Conservation (phyloP, 37 sponge, comb jelly and placozoan species). For the Agelas oroides region DNA sequence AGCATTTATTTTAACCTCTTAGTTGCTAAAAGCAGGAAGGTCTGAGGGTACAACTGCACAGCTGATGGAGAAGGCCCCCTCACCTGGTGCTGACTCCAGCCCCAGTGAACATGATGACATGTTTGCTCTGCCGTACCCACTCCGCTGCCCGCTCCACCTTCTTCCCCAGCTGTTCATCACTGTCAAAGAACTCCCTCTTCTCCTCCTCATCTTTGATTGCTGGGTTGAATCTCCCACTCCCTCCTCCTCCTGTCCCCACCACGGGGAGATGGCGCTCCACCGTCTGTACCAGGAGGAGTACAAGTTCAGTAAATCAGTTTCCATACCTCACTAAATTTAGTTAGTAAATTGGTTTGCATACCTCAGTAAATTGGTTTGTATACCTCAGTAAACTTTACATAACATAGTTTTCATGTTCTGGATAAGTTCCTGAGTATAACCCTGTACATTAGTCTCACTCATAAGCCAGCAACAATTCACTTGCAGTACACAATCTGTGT, state of each 20-base stretch:
- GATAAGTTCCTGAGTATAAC: no score
- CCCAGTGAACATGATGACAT: constrained; percentile 85
- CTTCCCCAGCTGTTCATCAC: constrained; percentile 31
- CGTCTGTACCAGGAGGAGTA: constrained; percentile 23
- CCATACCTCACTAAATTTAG: not conserved
- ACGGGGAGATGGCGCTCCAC: constrained; percentile 52
- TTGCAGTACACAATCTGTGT: no score
- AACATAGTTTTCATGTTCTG: no score
- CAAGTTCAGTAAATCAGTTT: not conserved
- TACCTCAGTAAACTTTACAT: no score
- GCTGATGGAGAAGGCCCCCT: no score
- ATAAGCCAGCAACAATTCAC: no score
- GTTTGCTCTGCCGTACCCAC: constrained; percentile 69
- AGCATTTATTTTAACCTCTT: no score
- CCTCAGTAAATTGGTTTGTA: no score
- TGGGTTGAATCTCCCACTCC: constrained; percentile 21
- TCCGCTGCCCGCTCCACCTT: constrained; percentile 73
- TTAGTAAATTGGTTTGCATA: not conserved
- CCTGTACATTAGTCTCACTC: no score
- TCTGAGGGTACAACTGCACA: not conserved
- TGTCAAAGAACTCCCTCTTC: constrained; percentile 89
- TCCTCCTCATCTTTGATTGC: constrained; percentile 81
- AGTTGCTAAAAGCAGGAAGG: no score
- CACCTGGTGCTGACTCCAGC: constrained; percentile 93
- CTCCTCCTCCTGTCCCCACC: constrained; percentile 28